Evolutionary conservation across 1,140 invertebrate species (phyloP), one percentile per base, ranked within the genome.

Genomic region (Pogonognathellus flavescens): DNA sequence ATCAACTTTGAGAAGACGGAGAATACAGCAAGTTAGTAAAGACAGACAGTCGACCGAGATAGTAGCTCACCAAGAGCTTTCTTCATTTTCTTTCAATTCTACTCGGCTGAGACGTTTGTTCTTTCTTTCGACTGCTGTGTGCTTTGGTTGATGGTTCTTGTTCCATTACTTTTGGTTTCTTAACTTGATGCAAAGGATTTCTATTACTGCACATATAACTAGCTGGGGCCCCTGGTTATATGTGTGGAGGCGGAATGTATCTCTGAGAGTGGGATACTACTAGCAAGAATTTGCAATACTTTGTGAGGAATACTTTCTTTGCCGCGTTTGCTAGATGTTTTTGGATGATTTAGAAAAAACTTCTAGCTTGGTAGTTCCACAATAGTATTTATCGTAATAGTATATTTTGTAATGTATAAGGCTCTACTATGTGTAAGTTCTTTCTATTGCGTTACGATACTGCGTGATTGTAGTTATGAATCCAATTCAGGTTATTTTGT

Each of bases 131-230:
- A 49, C 16, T 66, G 2, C 53, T 66, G 62, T 66, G 11, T 50
- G 41, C 70, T 76, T 25, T 76, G 70, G 31, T 76, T 76, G 25
- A 76, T 76, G 70, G 22, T 76, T 76, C 70, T 76, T 76, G 31
- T 76, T 76, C 70, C 70, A 76, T 76, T 76, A 76, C 70, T 76
- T 76, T 50, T 76, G 70, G 22, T 50, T 76, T 76, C 70, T 18
- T 66, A 76, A 76, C 70, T 76, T 49, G 20, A 41, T 9, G 25
- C 70, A 76, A 76, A 50, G 22, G 20, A 25, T 10, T 66, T 66
- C 59, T 5, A 22, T 22, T 41, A 6, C 31, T 41, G 31, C 6
- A 41, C 31, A 41, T 41, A 41, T 41, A 41, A 41, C 31, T 41
- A 41, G 31, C 31, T 41, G 1, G 31, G 31, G 2, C 31, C 1